Percentiles rank a stretch among this genome's conserved stretches.
phyloP scores from a whole-genome alignment of 2,888 invertebrate genomes.

The Dryococelus australis region DNA sequence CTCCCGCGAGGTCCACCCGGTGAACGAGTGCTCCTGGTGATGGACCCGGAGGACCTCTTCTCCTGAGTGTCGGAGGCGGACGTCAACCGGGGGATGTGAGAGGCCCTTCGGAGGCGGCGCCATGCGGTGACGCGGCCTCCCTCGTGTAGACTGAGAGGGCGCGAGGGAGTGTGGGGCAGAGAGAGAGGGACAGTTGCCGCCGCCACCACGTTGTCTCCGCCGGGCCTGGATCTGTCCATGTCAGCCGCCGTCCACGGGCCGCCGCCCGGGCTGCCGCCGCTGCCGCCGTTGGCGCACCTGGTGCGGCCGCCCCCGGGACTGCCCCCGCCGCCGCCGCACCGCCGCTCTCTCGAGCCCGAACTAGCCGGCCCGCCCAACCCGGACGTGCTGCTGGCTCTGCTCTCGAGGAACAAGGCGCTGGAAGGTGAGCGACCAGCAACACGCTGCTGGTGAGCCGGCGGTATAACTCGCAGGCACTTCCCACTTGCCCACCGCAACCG shows the following conservation, averaged over 20 bases:
- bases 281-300: slow-evolving; percentile 52
- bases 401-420: slow-evolving; percentile 86
- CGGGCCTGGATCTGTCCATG: slow-evolving; percentile 59
- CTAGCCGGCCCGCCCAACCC: slow-evolving; percentile 71
- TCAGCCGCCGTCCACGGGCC: slow-evolving; percentile 55
- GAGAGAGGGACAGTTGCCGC: slow-evolving; percentile 33
- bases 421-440: slow-evolving; percentile 74
- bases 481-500: no score
- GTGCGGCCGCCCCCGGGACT: slow-evolving; percentile 49
- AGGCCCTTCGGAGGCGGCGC: neutral
- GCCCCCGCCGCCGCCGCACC: slow-evolving; percentile 50
- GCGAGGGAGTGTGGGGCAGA: neutral
- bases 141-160: neutral
- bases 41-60: no score
- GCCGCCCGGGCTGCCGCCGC: slow-evolving; percentile 43
- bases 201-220: slow-evolving; percentile 55
- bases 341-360: slow-evolving; percentile 52
- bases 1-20: no score
- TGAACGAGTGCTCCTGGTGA: no score
- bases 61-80: no score
- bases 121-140: neutral
- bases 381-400: slow-evolving; percentile 82
- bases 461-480: neutral
- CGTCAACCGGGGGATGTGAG: neutral
- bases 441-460: neutral